A percentile compares a stretch with the other conserved stretches of the same genome.
phyloP scores from a whole-genome alignment of 2,113 vertebrate species.

The Mirounga angustirostris region DNA sequence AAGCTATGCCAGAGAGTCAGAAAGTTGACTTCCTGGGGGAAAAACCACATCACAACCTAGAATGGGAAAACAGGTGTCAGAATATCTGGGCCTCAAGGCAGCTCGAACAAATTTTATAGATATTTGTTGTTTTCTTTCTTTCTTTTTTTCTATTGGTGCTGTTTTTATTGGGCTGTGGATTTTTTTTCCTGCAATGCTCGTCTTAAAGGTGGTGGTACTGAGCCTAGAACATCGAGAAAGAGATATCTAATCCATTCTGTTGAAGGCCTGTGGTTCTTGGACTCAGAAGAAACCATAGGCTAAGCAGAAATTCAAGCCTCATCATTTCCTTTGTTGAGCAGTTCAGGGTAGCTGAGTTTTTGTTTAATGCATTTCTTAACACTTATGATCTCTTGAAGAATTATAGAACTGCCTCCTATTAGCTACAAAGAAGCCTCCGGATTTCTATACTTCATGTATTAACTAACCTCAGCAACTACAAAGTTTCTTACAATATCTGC shows the following conservation, averaged over 20 bases:
- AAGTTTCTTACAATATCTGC: background rate
- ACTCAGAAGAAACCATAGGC: background rate
- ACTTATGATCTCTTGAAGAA: background rate
- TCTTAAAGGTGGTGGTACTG: background rate
- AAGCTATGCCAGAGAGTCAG: background rate
- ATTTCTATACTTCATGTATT: background rate
- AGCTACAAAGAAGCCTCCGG: background rate
- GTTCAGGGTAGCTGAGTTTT: background rate
- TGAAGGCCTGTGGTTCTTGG: background rate
- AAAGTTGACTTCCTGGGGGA: background rate
- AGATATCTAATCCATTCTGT: background rate
- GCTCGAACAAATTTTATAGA: background rate
- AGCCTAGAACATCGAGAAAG: background rate
- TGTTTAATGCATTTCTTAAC: background rate
- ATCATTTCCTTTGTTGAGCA: background rate
- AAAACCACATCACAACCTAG: background rate
- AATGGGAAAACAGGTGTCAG: background rate
- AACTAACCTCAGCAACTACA: background rate
- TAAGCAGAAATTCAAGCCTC: background rate
- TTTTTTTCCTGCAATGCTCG: background rate
- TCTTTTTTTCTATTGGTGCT: background rate
- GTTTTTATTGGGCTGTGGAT: background rate
- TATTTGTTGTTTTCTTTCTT: background rate
- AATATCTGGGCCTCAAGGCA: background rate
- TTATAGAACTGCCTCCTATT: background rate